These are phyloP conservation scores for Agapornis roseicollis DNA, from an alignment of 2,113 vertebrate genomes.

Conservation along the genomic window DNA sequence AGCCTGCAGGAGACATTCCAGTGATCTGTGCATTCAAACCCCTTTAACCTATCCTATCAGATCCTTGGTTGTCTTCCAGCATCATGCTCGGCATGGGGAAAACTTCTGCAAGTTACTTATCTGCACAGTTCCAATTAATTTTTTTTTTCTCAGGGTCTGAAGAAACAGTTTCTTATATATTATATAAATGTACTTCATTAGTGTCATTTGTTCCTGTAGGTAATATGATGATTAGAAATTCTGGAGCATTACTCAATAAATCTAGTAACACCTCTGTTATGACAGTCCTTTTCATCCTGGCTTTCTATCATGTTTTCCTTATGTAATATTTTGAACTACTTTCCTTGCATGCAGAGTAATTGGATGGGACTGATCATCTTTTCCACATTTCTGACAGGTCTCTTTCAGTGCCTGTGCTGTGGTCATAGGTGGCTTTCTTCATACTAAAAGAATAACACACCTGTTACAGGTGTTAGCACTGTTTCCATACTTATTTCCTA, in stretches of 20 bases:
- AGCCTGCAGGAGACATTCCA: not conserved
- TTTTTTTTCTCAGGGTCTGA: not conserved
- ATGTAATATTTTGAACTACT: not conserved
- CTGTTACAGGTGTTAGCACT: not conserved
- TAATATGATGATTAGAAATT: not conserved
- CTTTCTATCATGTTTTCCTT: not conserved
- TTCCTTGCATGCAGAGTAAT: not conserved
- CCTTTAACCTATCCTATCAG: not conserved
- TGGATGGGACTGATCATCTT: not conserved
- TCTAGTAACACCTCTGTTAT: conserved; percentile 31
- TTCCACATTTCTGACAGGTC: not conserved
- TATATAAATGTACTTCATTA: not conserved
- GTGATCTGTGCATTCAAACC: conserved; percentile 16
- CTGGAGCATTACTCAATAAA: not conserved
- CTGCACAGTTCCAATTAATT: not conserved
- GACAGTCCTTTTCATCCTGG: not conserved
- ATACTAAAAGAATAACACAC: not conserved
- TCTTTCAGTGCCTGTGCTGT: not conserved
- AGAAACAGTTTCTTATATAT: conserved; percentile 1
- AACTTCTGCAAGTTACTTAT: not conserved
- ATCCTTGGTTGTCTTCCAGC: conserved; percentile 20
- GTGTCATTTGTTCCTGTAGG: not conserved
- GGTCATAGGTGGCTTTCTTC: not conserved
- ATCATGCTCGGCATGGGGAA: not conserved
- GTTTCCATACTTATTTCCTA: not conserved